These are phyloP conservation scores for Cervus canadensis DNA, from an alignment of 2,113 vertebrate genomes.

Conservation along the genomic window DNA sequence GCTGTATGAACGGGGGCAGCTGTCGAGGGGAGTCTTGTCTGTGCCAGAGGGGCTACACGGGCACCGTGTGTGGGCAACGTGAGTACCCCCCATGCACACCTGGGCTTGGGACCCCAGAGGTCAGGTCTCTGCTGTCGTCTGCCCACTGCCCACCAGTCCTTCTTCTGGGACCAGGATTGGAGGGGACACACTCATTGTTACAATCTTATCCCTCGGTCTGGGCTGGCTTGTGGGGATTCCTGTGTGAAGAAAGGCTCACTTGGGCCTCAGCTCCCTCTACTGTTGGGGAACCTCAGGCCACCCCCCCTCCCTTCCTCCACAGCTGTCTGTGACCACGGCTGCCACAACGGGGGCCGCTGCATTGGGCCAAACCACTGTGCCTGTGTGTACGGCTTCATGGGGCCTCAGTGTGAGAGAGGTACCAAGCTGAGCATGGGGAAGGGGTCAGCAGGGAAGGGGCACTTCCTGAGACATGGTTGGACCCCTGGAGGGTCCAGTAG, in stretches of 20 bases:
- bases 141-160: accelerated
- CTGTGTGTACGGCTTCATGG: constrained; percentile 93
- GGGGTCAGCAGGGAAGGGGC: background rate
- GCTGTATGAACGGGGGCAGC: constrained; percentile 93
- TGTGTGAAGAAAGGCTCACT: background rate
- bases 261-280: background rate
- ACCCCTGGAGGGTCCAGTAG: background rate
- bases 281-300: background rate
- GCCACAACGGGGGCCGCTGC: constrained; percentile 92
- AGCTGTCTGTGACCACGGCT: constrained; percentile 92
- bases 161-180: background rate
- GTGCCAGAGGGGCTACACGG: constrained; percentile 90
- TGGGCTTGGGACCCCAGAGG: background rate
- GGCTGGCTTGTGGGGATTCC: background rate
- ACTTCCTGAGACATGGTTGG: background rate
- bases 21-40: constrained; percentile 88
- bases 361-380: constrained; percentile 93
- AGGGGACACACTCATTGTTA: background rate
- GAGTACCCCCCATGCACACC: constrained; percentile 71
- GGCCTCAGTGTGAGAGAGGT: constrained; percentile 95
- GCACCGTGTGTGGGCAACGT: constrained; percentile 92
- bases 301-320: background rate
- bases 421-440: background rate
- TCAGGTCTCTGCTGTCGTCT: background rate
- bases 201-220: background rate